phyloP scores from a whole-genome alignment of 2,797 vertebrate genomes.

The Lophius americanus region DNA sequence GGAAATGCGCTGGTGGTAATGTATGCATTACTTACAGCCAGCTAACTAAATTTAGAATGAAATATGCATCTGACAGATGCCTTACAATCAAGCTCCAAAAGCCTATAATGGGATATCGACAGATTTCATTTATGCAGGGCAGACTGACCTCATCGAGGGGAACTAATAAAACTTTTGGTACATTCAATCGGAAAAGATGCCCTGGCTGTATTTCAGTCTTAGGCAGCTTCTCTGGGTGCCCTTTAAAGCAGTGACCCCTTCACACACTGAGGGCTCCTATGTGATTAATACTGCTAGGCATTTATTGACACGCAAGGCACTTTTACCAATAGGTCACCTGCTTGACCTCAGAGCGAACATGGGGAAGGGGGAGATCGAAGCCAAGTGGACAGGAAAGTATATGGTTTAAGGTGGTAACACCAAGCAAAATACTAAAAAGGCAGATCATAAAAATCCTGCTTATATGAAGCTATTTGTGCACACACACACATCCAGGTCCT shows the following conservation, averaged over 20 bases:
- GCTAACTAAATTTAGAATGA: constrained; percentile 78
- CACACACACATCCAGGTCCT: constrained; percentile 42
- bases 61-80: constrained; percentile 78
- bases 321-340: constrained; percentile 82
- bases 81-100: constrained; percentile 72
- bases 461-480: constrained; percentile 52
- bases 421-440: constrained; percentile 60
- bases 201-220: constrained; percentile 72
- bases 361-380: constrained; percentile 61
- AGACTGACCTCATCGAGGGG: constrained; percentile 71
- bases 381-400: constrained; percentile 65
- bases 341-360: constrained; percentile 66
- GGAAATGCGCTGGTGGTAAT: constrained; percentile 68
- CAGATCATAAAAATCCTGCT: constrained; percentile 60
- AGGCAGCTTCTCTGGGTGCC: constrained; percentile 69
- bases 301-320: constrained; percentile 80
- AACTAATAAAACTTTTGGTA: constrained; percentile 79
- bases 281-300: constrained; percentile 79
- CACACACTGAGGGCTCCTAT: constrained; percentile 70
- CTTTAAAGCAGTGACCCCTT: constrained; percentile 80
- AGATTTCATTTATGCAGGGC: constrained; percentile 75
- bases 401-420: constrained; percentile 62
- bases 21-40: constrained; percentile 72
- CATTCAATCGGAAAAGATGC: constrained; percentile 74
- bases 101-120: constrained; percentile 78